Conservation (phyloP, 2,113 vertebrate genomes). For the Leuciscus idus region DNA sequence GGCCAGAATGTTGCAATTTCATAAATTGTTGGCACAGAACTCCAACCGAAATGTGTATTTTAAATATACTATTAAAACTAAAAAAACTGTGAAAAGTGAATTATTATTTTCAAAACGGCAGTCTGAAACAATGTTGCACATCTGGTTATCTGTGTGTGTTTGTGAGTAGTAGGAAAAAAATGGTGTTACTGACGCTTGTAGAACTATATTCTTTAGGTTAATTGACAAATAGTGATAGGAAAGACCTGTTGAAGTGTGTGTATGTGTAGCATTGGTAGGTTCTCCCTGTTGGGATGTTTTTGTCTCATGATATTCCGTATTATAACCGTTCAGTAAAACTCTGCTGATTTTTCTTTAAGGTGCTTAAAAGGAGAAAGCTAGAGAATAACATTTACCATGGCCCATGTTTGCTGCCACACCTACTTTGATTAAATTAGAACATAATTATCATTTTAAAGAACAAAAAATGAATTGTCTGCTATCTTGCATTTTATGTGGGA, state of each 20-base stretch:
- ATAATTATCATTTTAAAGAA: not conserved
- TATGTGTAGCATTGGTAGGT: not conserved
- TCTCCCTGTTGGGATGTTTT: not conserved
- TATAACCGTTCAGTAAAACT: not conserved
- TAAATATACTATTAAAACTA: not conserved
- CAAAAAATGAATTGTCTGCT: not conserved
- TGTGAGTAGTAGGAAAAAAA: not conserved
- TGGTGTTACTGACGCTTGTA: not conserved
- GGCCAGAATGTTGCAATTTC: not conserved
- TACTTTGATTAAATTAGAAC: slow-evolving; percentile 3
- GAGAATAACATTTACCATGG: not conserved
- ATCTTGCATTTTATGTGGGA: not conserved
- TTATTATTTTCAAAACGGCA: not conserved
- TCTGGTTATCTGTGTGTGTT: not conserved
- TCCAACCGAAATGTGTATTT: not conserved
- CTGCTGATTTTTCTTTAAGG: slow-evolving; percentile 20
- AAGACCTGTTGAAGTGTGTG: slow-evolving; percentile 13
- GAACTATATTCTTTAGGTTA: not conserved
- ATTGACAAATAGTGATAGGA: not conserved
- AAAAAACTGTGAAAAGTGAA: not conserved
- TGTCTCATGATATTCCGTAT: not conserved
- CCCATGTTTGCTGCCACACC: not conserved
- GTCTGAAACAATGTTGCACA: not conserved
- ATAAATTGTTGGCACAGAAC: not conserved
- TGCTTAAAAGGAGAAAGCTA: not conserved